These are phyloP conservation scores for Drosophila nikananu DNA, from an alignment of 1,140 invertebrate genomes.

Conservation along the genomic window DNA sequence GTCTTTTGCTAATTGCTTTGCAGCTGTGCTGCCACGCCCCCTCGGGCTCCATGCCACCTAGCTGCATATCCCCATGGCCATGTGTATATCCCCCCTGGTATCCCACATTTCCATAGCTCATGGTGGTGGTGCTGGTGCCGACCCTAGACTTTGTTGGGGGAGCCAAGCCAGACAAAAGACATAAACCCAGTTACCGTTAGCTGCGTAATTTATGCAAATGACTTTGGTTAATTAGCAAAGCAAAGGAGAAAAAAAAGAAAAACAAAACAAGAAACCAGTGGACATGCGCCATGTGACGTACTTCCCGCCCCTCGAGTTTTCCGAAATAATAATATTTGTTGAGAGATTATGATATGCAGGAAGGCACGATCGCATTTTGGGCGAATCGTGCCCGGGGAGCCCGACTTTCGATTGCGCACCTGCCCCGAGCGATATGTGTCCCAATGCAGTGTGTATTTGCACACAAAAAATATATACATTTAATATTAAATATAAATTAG, in stretches of 20 bases:
- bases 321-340: conserved; percentile 32
- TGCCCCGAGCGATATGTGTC: conserved; percentile 32
- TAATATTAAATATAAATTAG: conserved; percentile 16
- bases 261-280: conserved; percentile 24
- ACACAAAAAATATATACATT: neutral
- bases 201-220: conserved; percentile 82
- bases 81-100: conserved; percentile 2
- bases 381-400: conserved; percentile 34
- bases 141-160: conserved; percentile 15
- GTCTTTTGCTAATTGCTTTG: conserved; percentile 78
- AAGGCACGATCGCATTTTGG: conserved; percentile 39
- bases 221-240: conserved; percentile 76
- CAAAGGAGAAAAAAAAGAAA: conserved; percentile 11
- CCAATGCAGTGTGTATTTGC: conserved; percentile 25
- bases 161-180: conserved; percentile 63
- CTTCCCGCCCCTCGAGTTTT: neutral
- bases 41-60: conserved; percentile 31
- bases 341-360: conserved; percentile 38
- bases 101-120: conserved; percentile 22
- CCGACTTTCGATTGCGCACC: conserved; percentile 43
- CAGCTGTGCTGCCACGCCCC: conserved; percentile 65
- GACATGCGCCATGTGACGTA: conserved; percentile 24
- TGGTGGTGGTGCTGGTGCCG: conserved; percentile 3
- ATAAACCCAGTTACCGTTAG: conserved; percentile 79
- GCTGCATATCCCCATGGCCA: conserved; percentile 10